Percentiles rank a stretch among this genome's conserved stretches.
phyloP scores from a whole-genome alignment of 2,113 vertebrate genomes.

The Bos taurus region ARS-UCD2.0 NC_037334.1:13912001-13912500 shows the following conservation, averaged over 20 bases:
- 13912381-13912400: accelerated
- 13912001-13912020: neutral
- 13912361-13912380: neutral
- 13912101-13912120: neutral
- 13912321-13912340: neutral
- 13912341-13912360: neutral
- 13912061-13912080: neutral
- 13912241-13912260: neutral
- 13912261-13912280: neutral
- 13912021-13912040: neutral
- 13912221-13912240: neutral
- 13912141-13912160: neutral
- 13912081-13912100: neutral
- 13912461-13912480: neutral
- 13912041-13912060: neutral
- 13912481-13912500: neutral
- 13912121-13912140: neutral
- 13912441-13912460: neutral
- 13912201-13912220: neutral
- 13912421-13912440: neutral
- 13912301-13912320: neutral
- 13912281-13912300: neutral
- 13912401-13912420: neutral
- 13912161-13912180: neutral
- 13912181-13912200: neutral